Conservation (phyloP, 2,888 invertebrate genomes). For the Elmis aenea region DNA sequence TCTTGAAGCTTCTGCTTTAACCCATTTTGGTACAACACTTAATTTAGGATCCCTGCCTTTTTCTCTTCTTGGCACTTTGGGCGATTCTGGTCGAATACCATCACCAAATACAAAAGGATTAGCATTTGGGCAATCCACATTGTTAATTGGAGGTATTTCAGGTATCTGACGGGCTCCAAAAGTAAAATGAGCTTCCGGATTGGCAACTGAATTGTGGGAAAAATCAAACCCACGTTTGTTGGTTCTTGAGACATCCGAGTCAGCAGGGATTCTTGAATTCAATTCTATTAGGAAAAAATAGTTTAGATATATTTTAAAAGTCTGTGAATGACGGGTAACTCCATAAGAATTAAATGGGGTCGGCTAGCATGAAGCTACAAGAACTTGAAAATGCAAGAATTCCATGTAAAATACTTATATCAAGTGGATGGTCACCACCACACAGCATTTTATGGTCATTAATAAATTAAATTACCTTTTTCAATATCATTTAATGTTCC, state of each 20-base stretch:
- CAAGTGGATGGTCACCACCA: no score
- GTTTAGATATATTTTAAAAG: conserved; percentile 4
- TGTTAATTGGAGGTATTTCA: conserved; percentile 19
- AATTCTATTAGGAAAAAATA: conserved; percentile 14
- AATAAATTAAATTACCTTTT: conserved; percentile 19
- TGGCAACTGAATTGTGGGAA: conserved; percentile 38
- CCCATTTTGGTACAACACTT: conserved; percentile 54
- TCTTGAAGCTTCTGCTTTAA: conserved; percentile 50
- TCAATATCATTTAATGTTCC: conserved; percentile 51
- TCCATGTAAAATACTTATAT: no score
- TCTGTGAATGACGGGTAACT: no score
- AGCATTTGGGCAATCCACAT: conserved; percentile 25
- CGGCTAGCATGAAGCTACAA: conserved; percentile 11
- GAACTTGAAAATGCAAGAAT: no score
- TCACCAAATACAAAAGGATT: conserved; percentile 49
- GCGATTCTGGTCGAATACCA: conserved; percentile 32
- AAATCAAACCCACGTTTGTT: conserved; percentile 57
- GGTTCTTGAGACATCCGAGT: conserved; percentile 24
- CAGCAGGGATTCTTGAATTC: conserved; percentile 26
- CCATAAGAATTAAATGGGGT: not conserved
- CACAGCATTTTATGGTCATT: no score
- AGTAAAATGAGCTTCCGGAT: conserved; percentile 30
- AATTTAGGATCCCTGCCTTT: conserved; percentile 44
- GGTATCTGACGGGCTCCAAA: conserved; percentile 24
- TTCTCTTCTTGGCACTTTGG: conserved; percentile 41